Evolutionary conservation across 2,797 vertebrate species (phyloP).

Genomic region (Dendrocincla fuliginosa): DNA sequence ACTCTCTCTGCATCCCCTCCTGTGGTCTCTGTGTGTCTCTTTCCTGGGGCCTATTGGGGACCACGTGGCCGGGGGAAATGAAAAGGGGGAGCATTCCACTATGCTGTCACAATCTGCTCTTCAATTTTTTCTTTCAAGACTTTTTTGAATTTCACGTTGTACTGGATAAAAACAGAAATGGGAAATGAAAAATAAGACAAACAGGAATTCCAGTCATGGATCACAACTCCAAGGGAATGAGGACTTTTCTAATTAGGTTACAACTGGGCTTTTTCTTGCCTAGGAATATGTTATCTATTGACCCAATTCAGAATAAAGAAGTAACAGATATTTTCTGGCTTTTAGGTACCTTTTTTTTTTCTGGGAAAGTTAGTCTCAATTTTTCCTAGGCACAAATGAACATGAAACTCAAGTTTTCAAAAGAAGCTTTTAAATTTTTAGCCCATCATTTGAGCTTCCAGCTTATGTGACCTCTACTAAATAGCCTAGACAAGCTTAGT

Average conservation of each 20-base stretch:
- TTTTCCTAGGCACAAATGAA: neutral
- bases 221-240: neutral
- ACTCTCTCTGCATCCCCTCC: too few relatives aligned
- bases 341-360: neutral
- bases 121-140: neutral
- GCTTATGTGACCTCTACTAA: neutral
- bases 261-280: neutral
- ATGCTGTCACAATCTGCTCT: neutral
- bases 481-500: neutral
- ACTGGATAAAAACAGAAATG: neutral
- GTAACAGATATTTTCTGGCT: neutral
- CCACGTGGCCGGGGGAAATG: too few relatives aligned
- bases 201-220: neutral
- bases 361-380: neutral
- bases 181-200: neutral
- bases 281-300: neutral
- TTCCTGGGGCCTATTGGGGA: too few relatives aligned
- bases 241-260: neutral
- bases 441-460: neutral
- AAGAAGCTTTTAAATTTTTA: neutral
- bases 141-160: neutral
- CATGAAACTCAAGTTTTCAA: neutral
- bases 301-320: neutral
- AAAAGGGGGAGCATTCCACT: too few relatives aligned
- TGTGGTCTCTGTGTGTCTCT: too few relatives aligned